Evolutionary conservation across 2,888 invertebrate species (phyloP).

Genomic region (Disparrhopalites patrizii): DNA sequence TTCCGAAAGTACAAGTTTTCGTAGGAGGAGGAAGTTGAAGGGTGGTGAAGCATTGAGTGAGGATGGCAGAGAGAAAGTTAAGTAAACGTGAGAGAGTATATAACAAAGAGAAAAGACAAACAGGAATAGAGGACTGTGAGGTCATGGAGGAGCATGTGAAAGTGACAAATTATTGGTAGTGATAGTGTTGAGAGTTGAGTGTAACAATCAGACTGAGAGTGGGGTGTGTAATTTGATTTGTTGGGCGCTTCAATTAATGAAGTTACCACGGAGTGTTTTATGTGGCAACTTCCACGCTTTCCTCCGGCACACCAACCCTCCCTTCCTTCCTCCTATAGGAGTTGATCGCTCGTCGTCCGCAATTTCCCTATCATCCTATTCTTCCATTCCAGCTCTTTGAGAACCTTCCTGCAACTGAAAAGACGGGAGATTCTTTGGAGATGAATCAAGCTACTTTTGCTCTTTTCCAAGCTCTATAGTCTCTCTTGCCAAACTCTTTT

Average conservation of each 20-base stretch:
- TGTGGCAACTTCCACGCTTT: constrained; percentile 13
- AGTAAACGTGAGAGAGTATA: too few relatives aligned
- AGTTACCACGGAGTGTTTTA: constrained; percentile 26
- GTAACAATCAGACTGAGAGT: constrained; percentile 28
- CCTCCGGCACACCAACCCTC: neutral
- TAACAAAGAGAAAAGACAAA: too few relatives aligned
- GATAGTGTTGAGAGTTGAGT: constrained; percentile 21
- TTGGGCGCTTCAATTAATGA: constrained; percentile 32
- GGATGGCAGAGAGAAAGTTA: constrained; percentile 2
- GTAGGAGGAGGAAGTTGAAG: neutral
- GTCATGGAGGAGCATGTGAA: constrained; percentile 2
- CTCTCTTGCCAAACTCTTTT: too few relatives aligned
- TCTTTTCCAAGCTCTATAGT: too few relatives aligned
- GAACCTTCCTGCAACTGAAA: constrained; percentile 6
- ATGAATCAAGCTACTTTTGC: constrained; percentile 4
- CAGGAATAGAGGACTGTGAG: neutral
- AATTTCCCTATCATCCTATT: constrained; percentile 19
- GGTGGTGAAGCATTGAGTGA: neutral
- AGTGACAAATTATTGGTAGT: constrained; percentile 22
- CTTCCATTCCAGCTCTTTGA: neutral
- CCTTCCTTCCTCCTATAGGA: constrained; percentile 16
- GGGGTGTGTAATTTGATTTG: constrained; percentile 33
- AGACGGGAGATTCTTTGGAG: too few relatives aligned
- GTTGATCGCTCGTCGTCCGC: constrained; percentile 22
- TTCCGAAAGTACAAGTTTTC: too few relatives aligned